These are phyloP conservation scores for Fringilla coelebs DNA, from an alignment of 2,797 vertebrate species.

Conservation along the genomic window DNA sequence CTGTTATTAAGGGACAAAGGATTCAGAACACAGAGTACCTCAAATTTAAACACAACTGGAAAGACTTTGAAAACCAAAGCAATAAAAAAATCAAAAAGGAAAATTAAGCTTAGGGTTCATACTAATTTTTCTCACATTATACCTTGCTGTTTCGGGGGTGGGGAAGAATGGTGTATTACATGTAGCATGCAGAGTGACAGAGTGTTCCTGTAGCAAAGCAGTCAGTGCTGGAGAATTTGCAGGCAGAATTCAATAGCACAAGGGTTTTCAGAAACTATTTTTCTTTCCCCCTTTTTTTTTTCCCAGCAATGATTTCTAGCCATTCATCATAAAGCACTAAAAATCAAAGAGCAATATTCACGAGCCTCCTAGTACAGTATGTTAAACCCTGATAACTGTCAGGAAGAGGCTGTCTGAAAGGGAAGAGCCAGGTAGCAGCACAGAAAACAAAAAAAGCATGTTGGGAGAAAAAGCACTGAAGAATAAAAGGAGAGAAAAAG, in stretches of 20 bases:
- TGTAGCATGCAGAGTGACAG: not conserved
- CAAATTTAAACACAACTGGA: not conserved
- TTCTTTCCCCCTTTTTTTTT: not conserved
- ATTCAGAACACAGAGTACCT: not conserved
- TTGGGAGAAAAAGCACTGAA: conserved; percentile 30
- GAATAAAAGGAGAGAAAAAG: conserved; percentile 51
- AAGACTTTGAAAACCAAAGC: not conserved
- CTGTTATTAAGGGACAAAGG: not conserved
- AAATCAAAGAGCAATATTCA: conserved; percentile 76
- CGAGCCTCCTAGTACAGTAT: conserved; percentile 68
- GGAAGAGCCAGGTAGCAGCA: conserved; percentile 56
- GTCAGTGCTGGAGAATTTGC: conserved; percentile 3
- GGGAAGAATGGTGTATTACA: not conserved
- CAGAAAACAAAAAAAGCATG: conserved; percentile 48
- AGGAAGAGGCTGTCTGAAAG: conserved; percentile 63
- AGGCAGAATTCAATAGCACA: conserved; percentile 52
- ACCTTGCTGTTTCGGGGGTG: not conserved
- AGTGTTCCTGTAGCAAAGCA: not conserved
- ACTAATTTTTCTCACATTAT: not conserved
- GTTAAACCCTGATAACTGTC: conserved; percentile 71
- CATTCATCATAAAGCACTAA: conserved; percentile 64
- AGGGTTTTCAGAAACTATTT: conserved; percentile 52
- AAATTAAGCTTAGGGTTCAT: not conserved
- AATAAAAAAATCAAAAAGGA: not conserved
- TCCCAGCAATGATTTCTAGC: conserved; percentile 28